A percentile compares a stretch with the other conserved stretches of the same genome.
These are phyloP conservation scores for Hoplodrina blanda DNA, from an alignment of 2,888 invertebrate genomes.

Conservation along the genomic window DNA sequence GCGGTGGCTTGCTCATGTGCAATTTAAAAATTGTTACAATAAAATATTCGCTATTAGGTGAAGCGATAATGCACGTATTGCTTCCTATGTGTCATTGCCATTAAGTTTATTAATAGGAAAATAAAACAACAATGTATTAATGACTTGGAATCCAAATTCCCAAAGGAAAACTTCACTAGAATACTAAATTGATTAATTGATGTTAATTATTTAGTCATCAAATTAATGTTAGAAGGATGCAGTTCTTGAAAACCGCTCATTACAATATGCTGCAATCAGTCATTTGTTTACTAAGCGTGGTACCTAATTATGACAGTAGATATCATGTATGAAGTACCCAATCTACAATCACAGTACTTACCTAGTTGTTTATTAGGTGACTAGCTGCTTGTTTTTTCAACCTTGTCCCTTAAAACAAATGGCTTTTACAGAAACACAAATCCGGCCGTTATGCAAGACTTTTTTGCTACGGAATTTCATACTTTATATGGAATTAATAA, in stretches of 20 bases:
- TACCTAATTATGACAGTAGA: slow-evolving; percentile 19
- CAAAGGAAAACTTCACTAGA: slow-evolving; percentile 10
- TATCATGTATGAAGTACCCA: neutral
- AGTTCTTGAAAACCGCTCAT: slow-evolving; percentile 16
- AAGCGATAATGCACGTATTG: slow-evolving; percentile 21
- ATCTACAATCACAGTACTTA: neutral
- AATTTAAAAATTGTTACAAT: slow-evolving; percentile 43
- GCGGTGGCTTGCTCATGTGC: slow-evolving; percentile 32
- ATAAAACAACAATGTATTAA: slow-evolving; percentile 13
- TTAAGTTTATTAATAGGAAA: slow-evolving; percentile 33
- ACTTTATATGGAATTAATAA: slow-evolving; percentile 12
- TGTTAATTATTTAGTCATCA: slow-evolving; percentile 7
- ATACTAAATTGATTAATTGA: slow-evolving; percentile 1
- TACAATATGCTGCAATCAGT: slow-evolving; percentile 14
- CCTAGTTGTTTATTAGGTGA: neutral
- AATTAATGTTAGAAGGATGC: slow-evolving; percentile 18
- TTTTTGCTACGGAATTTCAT: slow-evolving; percentile 13
- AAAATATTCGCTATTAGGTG: slow-evolving; percentile 23
- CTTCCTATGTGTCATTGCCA: slow-evolving; percentile 42
- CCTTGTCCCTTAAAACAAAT: slow-evolving; percentile 18
- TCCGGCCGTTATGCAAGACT: neutral
- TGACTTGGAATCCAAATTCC: slow-evolving; percentile 3
- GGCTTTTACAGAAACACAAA: slow-evolving; percentile 17
- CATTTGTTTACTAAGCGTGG: slow-evolving; percentile 10
- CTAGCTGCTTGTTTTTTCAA: slow-evolving; percentile 14